Evolutionary conservation across 2,113 vertebrate species (phyloP).

Genomic region (Onychorhynchus coronatus): DNA sequence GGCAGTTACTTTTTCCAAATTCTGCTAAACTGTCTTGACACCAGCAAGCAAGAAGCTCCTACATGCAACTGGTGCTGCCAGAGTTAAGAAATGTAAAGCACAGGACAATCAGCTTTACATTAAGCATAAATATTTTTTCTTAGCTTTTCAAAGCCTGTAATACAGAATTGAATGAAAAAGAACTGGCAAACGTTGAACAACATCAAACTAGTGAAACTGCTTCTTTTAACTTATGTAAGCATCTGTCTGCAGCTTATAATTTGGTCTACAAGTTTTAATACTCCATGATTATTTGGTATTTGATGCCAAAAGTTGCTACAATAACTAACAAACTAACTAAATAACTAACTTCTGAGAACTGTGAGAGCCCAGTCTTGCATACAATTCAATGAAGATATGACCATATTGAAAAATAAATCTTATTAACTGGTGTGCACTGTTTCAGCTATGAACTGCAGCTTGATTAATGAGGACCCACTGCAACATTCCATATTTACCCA

Average conservation of each 20-base stretch:
- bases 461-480: not conserved
- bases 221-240: not conserved
- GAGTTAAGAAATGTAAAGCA: not conserved
- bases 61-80: not conserved
- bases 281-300: not conserved
- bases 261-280: not conserved
- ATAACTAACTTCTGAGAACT: not conserved
- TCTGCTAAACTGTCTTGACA: not conserved
- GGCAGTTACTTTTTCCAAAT: not conserved
- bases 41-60: not conserved
- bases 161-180: not conserved
- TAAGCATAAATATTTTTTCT: not conserved
- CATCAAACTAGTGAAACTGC: not conserved
- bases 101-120: not conserved
- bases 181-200: not conserved
- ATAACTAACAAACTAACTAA: not conserved
- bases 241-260: not conserved
- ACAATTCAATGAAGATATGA: not conserved
- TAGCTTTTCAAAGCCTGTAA: not conserved
- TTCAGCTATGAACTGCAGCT: not conserved
- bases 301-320: not conserved
- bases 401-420: not conserved
- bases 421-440: not conserved
- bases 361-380: not conserved
- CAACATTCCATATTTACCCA: not conserved